Evolutionary conservation across 1,140 invertebrate species (phyloP), one percentile per base, ranked within the genome.

Genomic region (Pentalonia nigronervosa): DNA sequence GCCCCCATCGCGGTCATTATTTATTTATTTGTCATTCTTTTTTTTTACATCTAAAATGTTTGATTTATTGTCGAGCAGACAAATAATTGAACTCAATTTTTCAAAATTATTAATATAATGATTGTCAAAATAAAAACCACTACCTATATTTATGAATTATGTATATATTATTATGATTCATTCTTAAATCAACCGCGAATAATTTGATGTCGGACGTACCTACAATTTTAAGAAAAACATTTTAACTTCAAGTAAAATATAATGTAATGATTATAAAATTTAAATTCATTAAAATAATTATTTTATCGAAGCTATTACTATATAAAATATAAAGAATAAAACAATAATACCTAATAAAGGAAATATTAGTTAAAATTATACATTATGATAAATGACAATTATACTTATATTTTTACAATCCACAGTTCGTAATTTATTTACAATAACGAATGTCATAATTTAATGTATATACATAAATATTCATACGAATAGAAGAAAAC

Each of bases 321-420:
- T 76, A 76, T 20, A 76, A 76, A 76, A 53, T 53, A 53, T 76
- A 14, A 17, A 17, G 23, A n/a, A 2, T 76, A n/a, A 76, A 30
- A 76, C 30, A 76, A n/a, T 76, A 76, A 14, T 76, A n/a, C n/a
- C n/a, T n/a, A n/a, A 14, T 34, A 76, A 7, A 11, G 60, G 14
- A 60, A 60, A 67, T 67, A 67, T 30, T 67, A 14, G 11, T 67
- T 67, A n/a, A n/a, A 11, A 76, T 76, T n/a, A 1, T 76, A n/a
- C 17, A 76, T 76, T n/a, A 14, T n/a, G 14, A 34, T 17, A 7
- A n/a, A n/a, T 76, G 14, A 17, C 17, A 76, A 20, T 56, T 8
- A 3, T 8, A 3, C 56, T 25, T 8, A 14, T 53, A 3, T 3
- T n/a, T n/a, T n/a, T 14, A 30, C 9, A 11, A 4, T 0, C 0